phyloP scores from a whole-genome alignment of 2,888 invertebrate species.

The Drosophila acutilabella region DNA sequence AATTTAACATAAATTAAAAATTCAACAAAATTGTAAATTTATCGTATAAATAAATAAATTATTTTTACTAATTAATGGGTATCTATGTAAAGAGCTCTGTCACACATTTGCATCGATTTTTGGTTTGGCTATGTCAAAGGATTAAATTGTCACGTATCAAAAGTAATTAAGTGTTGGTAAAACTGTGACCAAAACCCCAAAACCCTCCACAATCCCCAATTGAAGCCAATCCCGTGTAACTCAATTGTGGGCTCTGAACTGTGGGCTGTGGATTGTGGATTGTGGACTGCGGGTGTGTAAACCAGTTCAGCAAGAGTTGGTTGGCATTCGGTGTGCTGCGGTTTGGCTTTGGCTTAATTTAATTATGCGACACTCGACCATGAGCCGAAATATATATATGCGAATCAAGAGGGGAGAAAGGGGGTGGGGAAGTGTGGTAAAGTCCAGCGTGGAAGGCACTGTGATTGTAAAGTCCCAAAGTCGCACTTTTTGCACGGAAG shows the following conservation, averaged over 20 bases:
- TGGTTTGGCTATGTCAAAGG: conserved; percentile 42
- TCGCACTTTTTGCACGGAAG: conserved; percentile 24
- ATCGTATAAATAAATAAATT: too few species aligned
- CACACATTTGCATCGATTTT: conserved; percentile 42
- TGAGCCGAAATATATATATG: conserved; percentile 37
- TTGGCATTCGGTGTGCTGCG: conserved; percentile 36
- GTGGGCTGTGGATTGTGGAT: neutral
- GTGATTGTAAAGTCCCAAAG: conserved; percentile 41
- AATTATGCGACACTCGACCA: conserved; percentile 51
- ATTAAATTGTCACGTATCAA: conserved; percentile 72
- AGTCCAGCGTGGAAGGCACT: conserved; percentile 7
- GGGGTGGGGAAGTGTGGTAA: neutral
- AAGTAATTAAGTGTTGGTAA: conserved; percentile 66
- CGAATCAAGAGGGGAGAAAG: conserved; percentile 2
- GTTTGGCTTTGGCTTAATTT: conserved; percentile 64
- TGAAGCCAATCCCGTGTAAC: conserved; percentile 3
- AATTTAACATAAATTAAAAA: too few species aligned
- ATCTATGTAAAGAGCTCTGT: conserved; percentile 4
- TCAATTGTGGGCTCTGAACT: conserved; percentile 11
- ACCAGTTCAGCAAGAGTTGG: conserved; percentile 45
- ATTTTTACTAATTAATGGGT: conserved; percentile 1
- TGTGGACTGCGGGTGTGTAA: conserved; percentile 36
- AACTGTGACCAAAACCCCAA: conserved; percentile 42
- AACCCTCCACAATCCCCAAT: conserved; percentile 12
- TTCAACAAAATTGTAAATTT: too few species aligned